A percentile compares a stretch with the other conserved stretches of the same genome.
phyloP scores from a whole-genome alignment of 2,797 vertebrate species.

The Halcyon chelicuti region DNA sequence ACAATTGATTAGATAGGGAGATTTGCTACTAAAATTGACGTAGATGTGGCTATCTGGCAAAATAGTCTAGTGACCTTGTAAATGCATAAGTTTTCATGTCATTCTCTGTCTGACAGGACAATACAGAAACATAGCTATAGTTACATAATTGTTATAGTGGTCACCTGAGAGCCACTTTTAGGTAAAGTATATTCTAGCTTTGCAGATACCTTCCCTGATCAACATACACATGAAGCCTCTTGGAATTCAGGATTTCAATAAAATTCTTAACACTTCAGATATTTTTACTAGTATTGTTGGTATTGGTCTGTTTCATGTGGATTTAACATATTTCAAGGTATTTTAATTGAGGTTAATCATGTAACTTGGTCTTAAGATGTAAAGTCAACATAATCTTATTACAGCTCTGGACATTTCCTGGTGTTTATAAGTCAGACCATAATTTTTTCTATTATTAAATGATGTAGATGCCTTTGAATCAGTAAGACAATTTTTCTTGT shows the following conservation, averaged over 20 bases:
- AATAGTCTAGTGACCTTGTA: neutral
- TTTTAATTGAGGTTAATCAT: neutral
- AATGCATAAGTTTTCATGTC: neutral
- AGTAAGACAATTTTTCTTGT: neutral
- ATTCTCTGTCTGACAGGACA: neutral
- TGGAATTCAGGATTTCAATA: neutral
- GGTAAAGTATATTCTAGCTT: neutral
- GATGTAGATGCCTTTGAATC: neutral
- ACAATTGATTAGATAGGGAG: neutral
- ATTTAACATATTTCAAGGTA: neutral
- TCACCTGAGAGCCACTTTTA: neutral
- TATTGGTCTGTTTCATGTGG: neutral
- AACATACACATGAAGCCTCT: neutral
- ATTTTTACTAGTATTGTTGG: neutral
- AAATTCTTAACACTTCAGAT: neutral
- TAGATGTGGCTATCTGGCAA: neutral
- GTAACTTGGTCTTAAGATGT: neutral
- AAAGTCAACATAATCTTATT: neutral
- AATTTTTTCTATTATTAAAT: neutral
- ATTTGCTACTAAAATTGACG: neutral
- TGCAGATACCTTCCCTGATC: neutral
- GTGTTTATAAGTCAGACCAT: neutral
- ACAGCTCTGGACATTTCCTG: neutral
- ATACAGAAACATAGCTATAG: neutral
- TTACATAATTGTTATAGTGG: neutral